Conservation (phyloP, 2,888 invertebrate genomes). For the Himalopsyche kuldschensis region DNA sequence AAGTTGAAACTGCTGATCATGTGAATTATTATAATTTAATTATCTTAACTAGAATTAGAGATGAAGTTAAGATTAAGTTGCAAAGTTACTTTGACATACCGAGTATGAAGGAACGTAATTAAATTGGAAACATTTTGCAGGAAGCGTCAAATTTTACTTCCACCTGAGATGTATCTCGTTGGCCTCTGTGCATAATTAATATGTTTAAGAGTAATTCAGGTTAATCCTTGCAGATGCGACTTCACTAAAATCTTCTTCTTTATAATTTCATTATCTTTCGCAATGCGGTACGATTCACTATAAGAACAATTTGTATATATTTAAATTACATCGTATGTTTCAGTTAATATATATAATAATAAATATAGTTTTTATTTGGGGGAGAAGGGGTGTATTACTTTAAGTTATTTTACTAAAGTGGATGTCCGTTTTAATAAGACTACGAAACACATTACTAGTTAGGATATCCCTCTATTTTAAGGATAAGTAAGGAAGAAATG, state of each 20-base stretch:
- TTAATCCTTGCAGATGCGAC: neutral
- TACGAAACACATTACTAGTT: too few relatives aligned
- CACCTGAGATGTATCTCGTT: neutral
- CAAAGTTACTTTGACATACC: neutral
- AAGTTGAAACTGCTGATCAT: neutral
- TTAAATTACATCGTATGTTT: too few relatives aligned
- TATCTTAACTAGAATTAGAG: neutral
- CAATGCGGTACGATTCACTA: neutral
- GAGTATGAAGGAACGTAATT: neutral
- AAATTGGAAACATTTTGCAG: neutral
- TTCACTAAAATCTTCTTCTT: neutral
- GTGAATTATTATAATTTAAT: neutral
- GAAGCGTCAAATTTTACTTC: neutral
- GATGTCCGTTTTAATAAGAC: too few relatives aligned
- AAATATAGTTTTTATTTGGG: too few relatives aligned
- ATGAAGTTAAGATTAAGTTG: neutral
- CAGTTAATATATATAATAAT: too few relatives aligned
- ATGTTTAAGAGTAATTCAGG: neutral
- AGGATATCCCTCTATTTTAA: too few relatives aligned
- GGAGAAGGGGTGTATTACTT: too few relatives aligned
- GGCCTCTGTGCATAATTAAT: neutral
- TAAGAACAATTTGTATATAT: neutral
- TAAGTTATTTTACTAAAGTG: too few relatives aligned
- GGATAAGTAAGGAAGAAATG: too few relatives aligned
- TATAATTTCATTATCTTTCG: neutral